Conservation (phyloP, 1,140 invertebrate species). For the Bombus affinis region DNA sequence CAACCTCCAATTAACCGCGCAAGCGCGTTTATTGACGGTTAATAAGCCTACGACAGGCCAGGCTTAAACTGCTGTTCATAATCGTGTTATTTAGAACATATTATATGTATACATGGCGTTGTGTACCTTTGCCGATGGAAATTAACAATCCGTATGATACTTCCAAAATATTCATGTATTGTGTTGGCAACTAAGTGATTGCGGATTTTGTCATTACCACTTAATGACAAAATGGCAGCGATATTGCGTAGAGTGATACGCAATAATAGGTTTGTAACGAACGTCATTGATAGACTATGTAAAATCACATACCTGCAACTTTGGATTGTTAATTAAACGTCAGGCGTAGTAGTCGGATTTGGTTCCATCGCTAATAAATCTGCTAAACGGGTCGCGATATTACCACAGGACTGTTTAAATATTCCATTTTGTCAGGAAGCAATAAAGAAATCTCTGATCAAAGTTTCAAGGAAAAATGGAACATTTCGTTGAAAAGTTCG, state of each 20-base stretch:
- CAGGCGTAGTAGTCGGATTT: too few relatives aligned
- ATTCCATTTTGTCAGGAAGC: background rate
- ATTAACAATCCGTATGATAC: background rate
- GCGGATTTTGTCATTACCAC: too few relatives aligned
- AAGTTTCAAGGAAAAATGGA: background rate
- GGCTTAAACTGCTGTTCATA: conserved; percentile 23
- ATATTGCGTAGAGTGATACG: too few relatives aligned
- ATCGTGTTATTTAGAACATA: conserved; percentile 15
- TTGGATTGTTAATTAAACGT: background rate
- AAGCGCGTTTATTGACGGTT: conserved; percentile 36
- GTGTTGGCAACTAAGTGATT: too few relatives aligned
- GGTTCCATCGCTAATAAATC: background rate
- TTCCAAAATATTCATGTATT: background rate
- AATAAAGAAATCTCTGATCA: background rate
- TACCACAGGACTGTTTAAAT: background rate
- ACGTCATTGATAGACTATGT: background rate
- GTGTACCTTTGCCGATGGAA: background rate
- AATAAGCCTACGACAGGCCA: conserved; percentile 26
- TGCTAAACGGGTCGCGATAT: background rate
- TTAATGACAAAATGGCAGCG: too few relatives aligned
- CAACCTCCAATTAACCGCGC: conserved; percentile 30
- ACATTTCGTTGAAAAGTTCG: background rate
- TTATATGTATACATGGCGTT: too few relatives aligned
- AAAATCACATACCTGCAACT: background rate
- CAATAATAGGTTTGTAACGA: background rate